Base-by-base conservation (phyloP, 2,888 invertebrate species). In the Drosophila dives region DNA sequence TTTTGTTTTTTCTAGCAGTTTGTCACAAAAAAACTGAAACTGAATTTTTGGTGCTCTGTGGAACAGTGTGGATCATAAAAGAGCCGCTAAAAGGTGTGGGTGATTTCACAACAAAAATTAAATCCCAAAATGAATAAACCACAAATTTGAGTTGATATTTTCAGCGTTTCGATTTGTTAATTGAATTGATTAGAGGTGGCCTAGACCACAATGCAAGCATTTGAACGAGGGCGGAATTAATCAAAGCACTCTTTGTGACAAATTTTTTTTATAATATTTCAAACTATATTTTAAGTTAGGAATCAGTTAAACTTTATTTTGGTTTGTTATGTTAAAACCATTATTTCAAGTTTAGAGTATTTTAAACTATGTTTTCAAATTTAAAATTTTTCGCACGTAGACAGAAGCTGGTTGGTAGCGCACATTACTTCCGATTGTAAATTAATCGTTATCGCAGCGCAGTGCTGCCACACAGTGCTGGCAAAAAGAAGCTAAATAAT, bases 11-110 rank as follows among this genome's bases (percentile, higher is more conserved):
- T 76, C 80, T 67, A 72, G 59, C 74, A 72, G 53, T 66, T 74
- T 79, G 72, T 79, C 82, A 72, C 72, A 63, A 40, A 66, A 67
- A 29, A 80, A 45, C 36, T 64, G 33, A 80, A 68, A 72, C 53
- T 68, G 51, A 76, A 61, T 76, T 83, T 80, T 74, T 64, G 85
- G 59, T 76, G 80, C 90, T 89, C 85, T 86, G 86, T 88, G 89
- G 85, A 89, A 75, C 88, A 75, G 75, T 58, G 61, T 58, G 64
- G 75, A 75, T 87, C 87, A 82, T 87, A 87, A 90, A 87, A 82
- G 26, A 82, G 81, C 83, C 79, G 87, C 87, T 88, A 90, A 90
- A 85, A 90, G 90, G 87, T 88, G 90, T 88, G 87, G 87, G 87
- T 77, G 88, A 77, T 77, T 84, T 81, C 81, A 77, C 81, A 81